These are phyloP conservation scores for Drosophila pallidifrons DNA, from an alignment of 1,140 invertebrate species.

Conservation along the genomic window DNA sequence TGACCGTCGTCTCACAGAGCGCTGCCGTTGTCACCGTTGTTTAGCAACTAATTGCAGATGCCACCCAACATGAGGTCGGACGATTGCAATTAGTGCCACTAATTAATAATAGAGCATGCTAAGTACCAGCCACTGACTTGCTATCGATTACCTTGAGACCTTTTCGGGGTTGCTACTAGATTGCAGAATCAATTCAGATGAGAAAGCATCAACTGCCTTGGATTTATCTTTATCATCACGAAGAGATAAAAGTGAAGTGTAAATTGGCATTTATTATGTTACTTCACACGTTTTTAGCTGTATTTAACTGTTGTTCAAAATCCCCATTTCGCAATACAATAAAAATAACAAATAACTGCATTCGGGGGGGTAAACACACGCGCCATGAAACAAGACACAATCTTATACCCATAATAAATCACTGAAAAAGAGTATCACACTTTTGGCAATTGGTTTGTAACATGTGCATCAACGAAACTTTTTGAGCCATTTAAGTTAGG, in stretches of 20 bases:
- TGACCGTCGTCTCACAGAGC: conserved; percentile 33
- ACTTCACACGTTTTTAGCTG: background rate
- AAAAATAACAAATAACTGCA: conserved; percentile 10
- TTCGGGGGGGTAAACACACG: background rate
- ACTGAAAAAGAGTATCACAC: background rate
- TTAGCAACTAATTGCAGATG: conserved; percentile 27
- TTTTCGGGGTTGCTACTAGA: background rate
- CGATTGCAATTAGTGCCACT: conserved; percentile 50
- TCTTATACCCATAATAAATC: background rate
- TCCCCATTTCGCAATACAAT: background rate
- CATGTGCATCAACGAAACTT: background rate
- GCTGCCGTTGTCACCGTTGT: background rate
- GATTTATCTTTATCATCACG: background rate
- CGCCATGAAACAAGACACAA: background rate
- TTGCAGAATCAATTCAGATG: background rate
- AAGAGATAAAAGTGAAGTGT: background rate
- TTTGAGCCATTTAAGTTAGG: too few species aligned
- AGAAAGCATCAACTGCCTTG: background rate
- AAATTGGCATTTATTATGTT: background rate
- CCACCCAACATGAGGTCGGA: conserved; percentile 4
- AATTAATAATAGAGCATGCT: conserved; percentile 52
- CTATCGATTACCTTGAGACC: conserved; percentile 21
- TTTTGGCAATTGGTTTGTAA: background rate
- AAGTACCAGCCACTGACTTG: background rate
- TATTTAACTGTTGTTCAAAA: background rate